These are phyloP conservation scores for Sylvilagus bachmani DNA, from an alignment of 2,113 vertebrate species.

Conservation along the genomic window DNA sequence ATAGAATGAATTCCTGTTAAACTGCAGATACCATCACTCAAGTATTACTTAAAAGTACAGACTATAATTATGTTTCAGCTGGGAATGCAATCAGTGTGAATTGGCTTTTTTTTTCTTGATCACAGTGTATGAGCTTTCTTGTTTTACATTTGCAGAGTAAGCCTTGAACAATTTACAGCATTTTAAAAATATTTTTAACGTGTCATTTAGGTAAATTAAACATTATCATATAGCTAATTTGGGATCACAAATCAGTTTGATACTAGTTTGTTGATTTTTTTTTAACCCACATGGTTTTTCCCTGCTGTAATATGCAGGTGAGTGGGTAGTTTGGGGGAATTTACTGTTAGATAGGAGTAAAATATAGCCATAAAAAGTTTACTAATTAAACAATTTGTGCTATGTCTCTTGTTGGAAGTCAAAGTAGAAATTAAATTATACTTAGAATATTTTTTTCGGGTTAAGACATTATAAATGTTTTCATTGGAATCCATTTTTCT, in stretches of 20 bases:
- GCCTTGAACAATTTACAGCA: background rate
- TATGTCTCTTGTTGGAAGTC: background rate
- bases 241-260: background rate
- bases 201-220: background rate
- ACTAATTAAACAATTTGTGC: background rate
- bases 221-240: background rate
- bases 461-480: constrained; percentile 9
- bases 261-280: background rate
- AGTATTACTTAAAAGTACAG: background rate
- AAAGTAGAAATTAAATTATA: constrained; percentile 31
- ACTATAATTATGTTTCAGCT: background rate
- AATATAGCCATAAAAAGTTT: background rate
- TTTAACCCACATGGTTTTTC: background rate
- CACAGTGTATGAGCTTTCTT: background rate
- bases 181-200: background rate
- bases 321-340: background rate
- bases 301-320: background rate
- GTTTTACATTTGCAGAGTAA: background rate
- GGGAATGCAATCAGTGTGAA: background rate
- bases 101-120: background rate
- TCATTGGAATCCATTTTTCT: constrained; percentile 27
- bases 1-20: constrained; percentile 3
- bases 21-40: background rate
- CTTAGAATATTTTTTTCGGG: constrained; percentile 24
- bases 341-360: constrained; percentile 22